Percentiles rank a stretch among this genome's conserved stretches.
Evolutionary conservation across 2,113 vertebrate species (phyloP).

Genomic region (Corythoichthys intestinalis): DNA sequence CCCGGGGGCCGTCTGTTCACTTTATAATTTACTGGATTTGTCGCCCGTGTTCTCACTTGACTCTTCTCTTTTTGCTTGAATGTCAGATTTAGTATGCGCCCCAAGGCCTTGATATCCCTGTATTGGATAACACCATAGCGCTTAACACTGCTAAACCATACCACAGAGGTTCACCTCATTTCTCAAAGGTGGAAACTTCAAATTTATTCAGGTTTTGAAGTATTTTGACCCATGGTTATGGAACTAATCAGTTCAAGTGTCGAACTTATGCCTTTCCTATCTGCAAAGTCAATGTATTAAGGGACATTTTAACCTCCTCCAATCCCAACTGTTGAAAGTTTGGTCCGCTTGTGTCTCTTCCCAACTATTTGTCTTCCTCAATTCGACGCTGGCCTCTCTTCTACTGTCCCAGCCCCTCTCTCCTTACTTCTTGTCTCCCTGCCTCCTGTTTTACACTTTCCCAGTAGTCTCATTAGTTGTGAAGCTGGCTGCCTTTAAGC

Average conservation of each 20-base stretch:
- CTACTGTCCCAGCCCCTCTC: slow-evolving; percentile 28
- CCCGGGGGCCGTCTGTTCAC: slow-evolving; percentile 31
- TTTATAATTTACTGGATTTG: slow-evolving; percentile 33
- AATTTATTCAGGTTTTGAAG: neutral
- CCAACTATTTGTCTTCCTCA: slow-evolving; percentile 19
- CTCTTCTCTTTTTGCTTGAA: slow-evolving; percentile 34
- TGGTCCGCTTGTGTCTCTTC: slow-evolving; percentile 9
- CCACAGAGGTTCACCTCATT: slow-evolving; percentile 23
- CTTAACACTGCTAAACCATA: slow-evolving; percentile 31
- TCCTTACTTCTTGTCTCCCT: slow-evolving; percentile 28
- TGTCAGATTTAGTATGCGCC: slow-evolving; percentile 51
- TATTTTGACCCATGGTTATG: neutral
- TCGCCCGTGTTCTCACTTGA: slow-evolving; percentile 4
- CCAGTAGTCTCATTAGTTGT: slow-evolving; percentile 65
- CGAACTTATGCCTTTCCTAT: neutral
- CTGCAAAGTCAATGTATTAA: neutral
- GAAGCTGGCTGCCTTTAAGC: slow-evolving; percentile 46
- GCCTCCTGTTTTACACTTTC: slow-evolving; percentile 48
- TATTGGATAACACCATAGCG: slow-evolving; percentile 57
- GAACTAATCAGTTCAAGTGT: neutral
- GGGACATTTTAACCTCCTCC: neutral
- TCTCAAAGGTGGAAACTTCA: neutral
- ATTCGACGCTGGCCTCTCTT: slow-evolving; percentile 13
- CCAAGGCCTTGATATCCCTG: slow-evolving; percentile 45
- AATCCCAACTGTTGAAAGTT: slow-evolving; percentile 28